phyloP scores from a whole-genome alignment of 2,113 vertebrate species.

The Megaleporinus macrocephalus region DNA sequence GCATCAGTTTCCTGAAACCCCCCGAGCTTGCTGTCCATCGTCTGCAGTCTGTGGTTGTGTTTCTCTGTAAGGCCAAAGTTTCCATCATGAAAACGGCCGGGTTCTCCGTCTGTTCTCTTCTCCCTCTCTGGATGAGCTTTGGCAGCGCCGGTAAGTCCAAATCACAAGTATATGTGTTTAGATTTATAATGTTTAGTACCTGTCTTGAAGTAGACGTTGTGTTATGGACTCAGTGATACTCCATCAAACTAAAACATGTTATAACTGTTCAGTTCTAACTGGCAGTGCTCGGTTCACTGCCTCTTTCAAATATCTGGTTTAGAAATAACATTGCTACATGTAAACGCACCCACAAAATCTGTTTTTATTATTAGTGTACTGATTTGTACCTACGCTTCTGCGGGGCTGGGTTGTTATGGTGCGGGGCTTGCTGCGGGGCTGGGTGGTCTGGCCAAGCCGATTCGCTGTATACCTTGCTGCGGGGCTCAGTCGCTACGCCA shows the following conservation, averaged over 20 bases:
- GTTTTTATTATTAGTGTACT: no score
- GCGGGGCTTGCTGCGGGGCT: no score
- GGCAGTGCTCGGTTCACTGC: background rate
- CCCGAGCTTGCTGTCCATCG: slow-evolving; percentile 27
- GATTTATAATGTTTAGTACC: background rate
- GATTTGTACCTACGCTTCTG: no score
- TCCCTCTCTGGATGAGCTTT: slow-evolving; percentile 70
- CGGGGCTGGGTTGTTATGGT: no score
- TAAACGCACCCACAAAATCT: no score
- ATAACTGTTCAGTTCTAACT: background rate
- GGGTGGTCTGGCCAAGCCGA: no score
- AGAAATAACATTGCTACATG: no score
- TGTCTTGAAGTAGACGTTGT: background rate
- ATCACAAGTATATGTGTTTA: background rate
- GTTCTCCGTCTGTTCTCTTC: slow-evolving; percentile 43
- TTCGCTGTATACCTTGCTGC: no score
- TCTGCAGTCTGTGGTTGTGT: slow-evolving; percentile 6
- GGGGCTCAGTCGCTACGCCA: no score
- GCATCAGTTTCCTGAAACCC: slow-evolving; percentile 40
- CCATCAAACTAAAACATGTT: background rate
- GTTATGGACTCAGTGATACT: background rate
- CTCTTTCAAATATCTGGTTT: background rate
- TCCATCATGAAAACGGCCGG: slow-evolving; percentile 27
- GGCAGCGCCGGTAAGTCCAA: slow-evolving; percentile 70
- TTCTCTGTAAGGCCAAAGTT: slow-evolving; percentile 19